Evolutionary conservation across 2,888 invertebrate species (phyloP).

Genomic region (Drosophila vallismaia): DNA sequence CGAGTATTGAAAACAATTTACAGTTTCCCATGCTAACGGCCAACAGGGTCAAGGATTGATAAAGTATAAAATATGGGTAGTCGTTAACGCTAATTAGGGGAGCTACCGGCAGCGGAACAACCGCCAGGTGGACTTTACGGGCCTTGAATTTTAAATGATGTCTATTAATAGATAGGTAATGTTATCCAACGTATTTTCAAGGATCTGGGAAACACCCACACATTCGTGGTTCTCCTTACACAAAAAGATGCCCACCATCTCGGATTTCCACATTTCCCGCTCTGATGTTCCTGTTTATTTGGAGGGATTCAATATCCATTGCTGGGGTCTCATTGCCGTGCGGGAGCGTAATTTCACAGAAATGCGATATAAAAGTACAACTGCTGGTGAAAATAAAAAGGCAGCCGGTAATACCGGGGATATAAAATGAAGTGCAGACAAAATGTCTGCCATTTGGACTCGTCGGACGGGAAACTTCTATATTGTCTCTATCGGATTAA

Average conservation of each 20-base stretch:
- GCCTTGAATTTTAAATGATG: conserved; percentile 16
- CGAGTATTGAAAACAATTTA: conserved; percentile 50
- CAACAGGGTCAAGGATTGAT: conserved; percentile 14
- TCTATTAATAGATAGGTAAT: conserved; percentile 33
- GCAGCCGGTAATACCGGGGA: conserved; percentile 38
- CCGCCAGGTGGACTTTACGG: conserved; percentile 14
- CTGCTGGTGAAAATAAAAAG: conserved; percentile 55
- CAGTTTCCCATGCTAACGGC: conserved; percentile 36
- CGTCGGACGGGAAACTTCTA: conserved; percentile 7
- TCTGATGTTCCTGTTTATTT: conserved; percentile 13
- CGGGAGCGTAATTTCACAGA: conserved; percentile 48
- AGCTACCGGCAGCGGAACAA: not conserved
- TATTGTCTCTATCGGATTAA: conserved; percentile 60
- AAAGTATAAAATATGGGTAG: conserved; percentile 36
- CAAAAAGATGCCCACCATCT: conserved; percentile 2
- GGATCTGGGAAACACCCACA: conserved; percentile 6
- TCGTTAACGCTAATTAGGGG: conserved; percentile 43
- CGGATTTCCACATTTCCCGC: conserved; percentile 12
- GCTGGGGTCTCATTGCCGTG: conserved; percentile 11
- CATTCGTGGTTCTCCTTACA: conserved; percentile 14
- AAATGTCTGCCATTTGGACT: conserved; percentile 51
- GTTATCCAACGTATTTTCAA: not conserved
- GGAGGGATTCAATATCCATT: conserved; percentile 60
- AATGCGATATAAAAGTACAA: conserved; percentile 52
- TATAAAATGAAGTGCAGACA: conserved; percentile 63